phyloP scores from a whole-genome alignment of 2,888 invertebrate species.

The Lithophane leautieri region DNA sequence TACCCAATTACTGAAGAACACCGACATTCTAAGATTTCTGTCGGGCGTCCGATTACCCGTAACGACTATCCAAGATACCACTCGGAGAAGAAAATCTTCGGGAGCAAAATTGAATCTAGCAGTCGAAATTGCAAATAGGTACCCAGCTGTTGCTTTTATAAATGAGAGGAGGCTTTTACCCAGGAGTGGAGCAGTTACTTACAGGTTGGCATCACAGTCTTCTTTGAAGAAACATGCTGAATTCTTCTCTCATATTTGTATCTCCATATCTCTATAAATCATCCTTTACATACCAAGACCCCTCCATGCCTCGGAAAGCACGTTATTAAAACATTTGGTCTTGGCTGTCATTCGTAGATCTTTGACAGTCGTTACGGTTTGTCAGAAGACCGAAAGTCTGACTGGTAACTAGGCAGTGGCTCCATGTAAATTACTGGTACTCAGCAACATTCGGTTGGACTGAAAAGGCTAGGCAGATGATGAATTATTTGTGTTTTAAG shows the following conservation, averaged over 20 bases:
- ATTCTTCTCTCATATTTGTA: no score
- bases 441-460: neutral
- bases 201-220: no score
- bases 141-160: neutral
- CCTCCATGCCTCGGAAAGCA: no score
- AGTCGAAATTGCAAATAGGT: neutral
- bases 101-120: neutral
- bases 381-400: neutral
- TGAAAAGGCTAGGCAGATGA: neutral
- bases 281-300: no score
- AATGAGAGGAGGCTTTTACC: neutral
- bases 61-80: neutral
- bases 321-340: no score
- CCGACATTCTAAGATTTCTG: neutral
- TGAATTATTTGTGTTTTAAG: neutral
- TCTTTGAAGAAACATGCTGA: no score
- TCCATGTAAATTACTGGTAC: neutral
- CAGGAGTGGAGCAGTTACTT: no score
- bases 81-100: neutral
- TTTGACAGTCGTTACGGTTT: no score
- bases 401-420: neutral
- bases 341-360: no score
- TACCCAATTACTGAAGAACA: conserved; percentile 18
- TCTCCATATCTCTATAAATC: no score
- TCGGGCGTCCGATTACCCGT: neutral